A percentile compares a stretch with the other conserved stretches of the same genome.
Conservation (phyloP, 2,797 vertebrate species). For the Crenuchus spilurus region DNA sequence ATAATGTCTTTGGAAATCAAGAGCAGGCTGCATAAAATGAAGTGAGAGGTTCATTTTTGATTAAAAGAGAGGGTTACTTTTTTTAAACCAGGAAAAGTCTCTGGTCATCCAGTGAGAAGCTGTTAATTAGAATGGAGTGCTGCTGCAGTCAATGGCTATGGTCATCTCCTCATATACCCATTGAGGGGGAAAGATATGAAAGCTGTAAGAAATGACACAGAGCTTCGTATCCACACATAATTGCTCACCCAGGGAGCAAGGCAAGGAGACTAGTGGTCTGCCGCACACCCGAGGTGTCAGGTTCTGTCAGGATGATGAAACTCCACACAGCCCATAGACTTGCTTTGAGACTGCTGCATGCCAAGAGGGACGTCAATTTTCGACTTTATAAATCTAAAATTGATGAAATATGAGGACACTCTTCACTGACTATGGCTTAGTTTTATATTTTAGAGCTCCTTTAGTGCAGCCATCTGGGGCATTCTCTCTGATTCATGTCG, state of each 20-base stretch:
- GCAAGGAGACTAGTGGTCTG: conserved; percentile 70
- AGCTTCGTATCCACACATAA: conserved; percentile 75
- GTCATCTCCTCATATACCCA: conserved; percentile 63
- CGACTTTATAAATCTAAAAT: conserved; percentile 70
- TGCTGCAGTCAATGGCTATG: conserved; percentile 59
- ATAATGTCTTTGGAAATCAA: not conserved
- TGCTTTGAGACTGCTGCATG: conserved; percentile 60
- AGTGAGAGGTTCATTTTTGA: not conserved
- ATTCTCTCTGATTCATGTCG: conserved; percentile 59
- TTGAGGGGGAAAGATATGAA: conserved; percentile 66
- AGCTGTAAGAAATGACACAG: conserved; percentile 75
- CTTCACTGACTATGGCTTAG: conserved; percentile 58
- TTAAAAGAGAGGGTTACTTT: not conserved
- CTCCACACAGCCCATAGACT: conserved; percentile 59
- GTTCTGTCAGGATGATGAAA: conserved; percentile 80
- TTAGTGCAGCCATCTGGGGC: conserved; percentile 38
- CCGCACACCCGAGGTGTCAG: conserved; percentile 70
- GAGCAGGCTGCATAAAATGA: not conserved
- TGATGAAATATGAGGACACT: conserved; percentile 68
- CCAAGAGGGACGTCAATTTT: conserved; percentile 71
- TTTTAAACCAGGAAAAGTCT: conserved; percentile 17
- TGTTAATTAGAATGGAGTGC: conserved; percentile 71
- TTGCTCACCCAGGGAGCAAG: conserved; percentile 80
- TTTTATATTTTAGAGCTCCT: conserved; percentile 60
- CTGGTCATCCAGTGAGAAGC: conserved; percentile 59